A percentile compares a stretch with the other conserved stretches of the same genome.
These are phyloP conservation scores for Ceyx erithaca DNA, from an alignment of 2,797 vertebrate species.

Conservation along the genomic window DNA sequence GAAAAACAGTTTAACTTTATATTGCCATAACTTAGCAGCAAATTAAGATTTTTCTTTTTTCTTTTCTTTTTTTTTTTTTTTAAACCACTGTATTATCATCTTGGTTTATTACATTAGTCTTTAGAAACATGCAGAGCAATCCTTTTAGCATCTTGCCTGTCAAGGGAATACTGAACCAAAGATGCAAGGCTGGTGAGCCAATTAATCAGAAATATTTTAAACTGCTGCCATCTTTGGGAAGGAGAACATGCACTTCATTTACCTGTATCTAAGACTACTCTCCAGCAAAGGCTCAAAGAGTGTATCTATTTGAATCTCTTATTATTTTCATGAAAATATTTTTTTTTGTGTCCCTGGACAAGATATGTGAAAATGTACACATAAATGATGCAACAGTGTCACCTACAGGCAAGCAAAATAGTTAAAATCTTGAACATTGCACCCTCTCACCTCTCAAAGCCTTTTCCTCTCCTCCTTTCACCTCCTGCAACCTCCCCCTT, in stretches of 20 bases:
- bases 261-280: not conserved
- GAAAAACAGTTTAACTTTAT: constrained; percentile 39
- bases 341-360: constrained; percentile 72
- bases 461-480: not conserved
- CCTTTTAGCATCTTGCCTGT: constrained; percentile 10
- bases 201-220: constrained; percentile 35
- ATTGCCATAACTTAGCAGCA: not conserved
- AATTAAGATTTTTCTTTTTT: constrained; percentile 8
- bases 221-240: constrained; percentile 13
- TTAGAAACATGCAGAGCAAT: constrained; percentile 24
- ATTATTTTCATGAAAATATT: not conserved
- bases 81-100: not conserved
- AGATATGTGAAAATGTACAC: constrained; percentile 35
- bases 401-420: constrained; percentile 78
- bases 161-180: constrained; percentile 10
- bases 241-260: not conserved
- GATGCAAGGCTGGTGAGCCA: not conserved
- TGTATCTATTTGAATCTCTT: not conserved
- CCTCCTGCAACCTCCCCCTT: not conserved
- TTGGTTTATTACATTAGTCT: constrained; percentile 33
- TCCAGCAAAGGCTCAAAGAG: not conserved
- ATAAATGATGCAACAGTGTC: constrained; percentile 80
- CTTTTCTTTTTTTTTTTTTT: not conserved
- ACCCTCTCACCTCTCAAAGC: not conserved
- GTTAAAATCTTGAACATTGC: not conserved